phyloP scores from a whole-genome alignment of 2,113 vertebrate genomes.

The Semicossyphus pulcher region DNA sequence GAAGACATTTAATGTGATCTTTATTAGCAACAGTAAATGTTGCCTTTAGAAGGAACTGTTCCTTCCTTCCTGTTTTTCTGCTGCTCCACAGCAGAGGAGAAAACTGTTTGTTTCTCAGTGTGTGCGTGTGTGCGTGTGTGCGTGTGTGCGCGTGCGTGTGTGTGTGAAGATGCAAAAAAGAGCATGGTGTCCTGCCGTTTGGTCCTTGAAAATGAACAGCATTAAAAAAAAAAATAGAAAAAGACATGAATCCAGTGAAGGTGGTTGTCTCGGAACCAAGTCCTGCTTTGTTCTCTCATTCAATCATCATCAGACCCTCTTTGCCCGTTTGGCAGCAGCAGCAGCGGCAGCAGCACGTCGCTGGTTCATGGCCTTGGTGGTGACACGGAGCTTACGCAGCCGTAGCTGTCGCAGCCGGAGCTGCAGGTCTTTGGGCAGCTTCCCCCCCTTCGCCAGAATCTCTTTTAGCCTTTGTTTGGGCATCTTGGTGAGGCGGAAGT shows the following conservation, averaged over 20 bases:
- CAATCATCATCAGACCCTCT: conserved; percentile 26
- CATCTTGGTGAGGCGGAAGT: conserved; percentile 88
- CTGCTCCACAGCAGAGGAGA: conserved; percentile 51
- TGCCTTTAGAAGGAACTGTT: neutral
- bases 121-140: too few species aligned
- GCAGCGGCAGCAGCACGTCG: neutral
- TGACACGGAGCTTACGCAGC: conserved; percentile 64
- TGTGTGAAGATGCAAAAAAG: neutral
- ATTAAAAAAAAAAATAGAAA: neutral
- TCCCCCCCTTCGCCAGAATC: conserved; percentile 86
- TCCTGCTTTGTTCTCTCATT: conserved; percentile 45
- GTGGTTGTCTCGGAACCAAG: conserved; percentile 22
- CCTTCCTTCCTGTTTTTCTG: conserved; percentile 6
- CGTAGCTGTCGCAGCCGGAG: conserved; percentile 67
- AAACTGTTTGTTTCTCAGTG: neutral
- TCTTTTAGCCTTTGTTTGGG: conserved; percentile 89
- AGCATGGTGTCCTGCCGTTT: neutral
- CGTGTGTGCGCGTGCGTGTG: too few species aligned
- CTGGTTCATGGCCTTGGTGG: conserved; percentile 69
- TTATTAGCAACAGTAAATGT: neutral
- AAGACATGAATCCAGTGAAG: conserved; percentile 4
- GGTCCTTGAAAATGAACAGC: neutral
- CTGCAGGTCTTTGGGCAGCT: conserved; percentile 80
- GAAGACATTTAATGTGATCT: neutral
- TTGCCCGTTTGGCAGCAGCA: conserved; percentile 3